phyloP scores from a whole-genome alignment of 2,113 vertebrate genomes.

The Holacanthus passer region DNA sequence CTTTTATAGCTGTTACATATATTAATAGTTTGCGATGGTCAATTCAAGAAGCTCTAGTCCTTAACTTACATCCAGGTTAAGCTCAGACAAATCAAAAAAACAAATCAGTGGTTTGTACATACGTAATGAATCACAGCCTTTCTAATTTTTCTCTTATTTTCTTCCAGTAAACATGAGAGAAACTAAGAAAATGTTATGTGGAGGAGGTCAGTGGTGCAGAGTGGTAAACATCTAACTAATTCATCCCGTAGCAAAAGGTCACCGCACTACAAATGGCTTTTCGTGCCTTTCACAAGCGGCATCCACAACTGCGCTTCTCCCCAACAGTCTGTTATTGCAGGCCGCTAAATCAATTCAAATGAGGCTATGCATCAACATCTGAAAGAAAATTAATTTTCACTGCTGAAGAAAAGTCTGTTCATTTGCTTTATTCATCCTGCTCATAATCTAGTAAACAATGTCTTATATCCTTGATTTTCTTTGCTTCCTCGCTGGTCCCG shows the following conservation, averaged over 20 bases:
- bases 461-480: not conserved
- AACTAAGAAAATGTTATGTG: not conserved
- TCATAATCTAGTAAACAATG: not conserved
- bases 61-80: constrained; percentile 26
- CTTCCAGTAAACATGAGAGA: not conserved
- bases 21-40: not conserved
- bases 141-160: constrained; percentile 5
- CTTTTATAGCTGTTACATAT: not conserved
- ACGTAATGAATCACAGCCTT: constrained; percentile 3
- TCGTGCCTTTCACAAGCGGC: constrained; percentile 8
- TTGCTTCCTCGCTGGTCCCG: not conserved
- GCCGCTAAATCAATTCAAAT: not conserved
- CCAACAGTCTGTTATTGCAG: not conserved
- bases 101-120: not conserved
- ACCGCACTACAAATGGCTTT: not conserved
- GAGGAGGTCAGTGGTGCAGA: not conserved
- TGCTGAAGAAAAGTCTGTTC: not conserved
- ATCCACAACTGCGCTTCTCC: not conserved
- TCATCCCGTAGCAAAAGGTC: not conserved
- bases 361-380: too few relatives aligned
- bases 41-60: too few relatives aligned
- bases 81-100: not conserved
- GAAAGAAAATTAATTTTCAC: not conserved
- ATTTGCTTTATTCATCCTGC: not conserved
- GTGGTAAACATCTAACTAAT: not conserved